Conservation (phyloP, 1,140 invertebrate species). For the Saccostrea echinata region DNA sequence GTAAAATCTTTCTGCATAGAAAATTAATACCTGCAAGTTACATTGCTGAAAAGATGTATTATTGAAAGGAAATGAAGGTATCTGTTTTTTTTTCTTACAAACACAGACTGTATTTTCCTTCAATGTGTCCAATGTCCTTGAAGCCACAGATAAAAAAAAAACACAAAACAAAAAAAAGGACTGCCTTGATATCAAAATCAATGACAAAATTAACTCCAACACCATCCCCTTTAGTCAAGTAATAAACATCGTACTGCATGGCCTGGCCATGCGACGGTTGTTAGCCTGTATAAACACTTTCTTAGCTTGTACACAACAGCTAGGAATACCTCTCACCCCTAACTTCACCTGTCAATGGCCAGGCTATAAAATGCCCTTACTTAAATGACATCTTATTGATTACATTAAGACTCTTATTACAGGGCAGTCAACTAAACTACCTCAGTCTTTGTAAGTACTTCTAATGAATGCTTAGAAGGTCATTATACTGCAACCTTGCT, state of each 20-base stretch:
- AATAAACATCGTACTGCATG: neutral
- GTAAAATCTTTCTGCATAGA: no score
- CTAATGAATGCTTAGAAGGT: neutral
- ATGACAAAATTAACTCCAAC: neutral
- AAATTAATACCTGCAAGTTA: no score
- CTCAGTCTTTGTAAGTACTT: neutral
- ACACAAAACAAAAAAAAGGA: neutral
- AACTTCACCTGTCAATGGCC: conserved; percentile 21
- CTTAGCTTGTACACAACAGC: neutral
- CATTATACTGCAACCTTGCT: no score
- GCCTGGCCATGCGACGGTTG: neutral
- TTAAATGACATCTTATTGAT: conserved; percentile 18
- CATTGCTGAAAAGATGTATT: no score
- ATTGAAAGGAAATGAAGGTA: no score
- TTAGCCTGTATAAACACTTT: neutral
- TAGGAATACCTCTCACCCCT: neutral
- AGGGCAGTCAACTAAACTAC: neutral
- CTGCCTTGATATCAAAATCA: neutral
- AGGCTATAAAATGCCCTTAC: neutral
- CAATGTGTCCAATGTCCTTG: no score
- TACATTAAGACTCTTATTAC: neutral
- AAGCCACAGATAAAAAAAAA: no score
- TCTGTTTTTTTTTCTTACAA: no score
- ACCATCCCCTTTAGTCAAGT: neutral
- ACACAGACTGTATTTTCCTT: no score